These are phyloP conservation scores for Ancistrus triradiatus DNA, from an alignment of 2,113 vertebrate species.

Conservation along the genomic window DNA sequence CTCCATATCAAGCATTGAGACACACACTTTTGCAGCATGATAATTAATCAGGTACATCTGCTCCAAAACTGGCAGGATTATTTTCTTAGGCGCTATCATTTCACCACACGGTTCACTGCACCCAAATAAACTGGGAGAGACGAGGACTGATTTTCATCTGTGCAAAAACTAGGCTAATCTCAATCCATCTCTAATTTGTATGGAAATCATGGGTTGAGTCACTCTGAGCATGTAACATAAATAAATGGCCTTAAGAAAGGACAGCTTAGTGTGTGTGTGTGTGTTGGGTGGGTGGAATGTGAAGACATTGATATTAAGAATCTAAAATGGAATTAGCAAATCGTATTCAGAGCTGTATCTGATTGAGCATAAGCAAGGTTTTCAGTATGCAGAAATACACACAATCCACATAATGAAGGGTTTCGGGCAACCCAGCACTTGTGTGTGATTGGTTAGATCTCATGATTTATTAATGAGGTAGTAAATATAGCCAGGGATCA, in stretches of 20 bases:
- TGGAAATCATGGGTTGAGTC: slow-evolving; percentile 41
- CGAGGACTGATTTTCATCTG: slow-evolving; percentile 41
- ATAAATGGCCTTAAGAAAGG: slow-evolving; percentile 5
- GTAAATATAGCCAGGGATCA: slow-evolving; percentile 57
- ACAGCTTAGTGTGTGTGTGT: not conserved
- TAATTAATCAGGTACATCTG: slow-evolving; percentile 45
- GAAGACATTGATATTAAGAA: slow-evolving; percentile 15
- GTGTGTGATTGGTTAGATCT: slow-evolving; percentile 60
- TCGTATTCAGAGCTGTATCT: slow-evolving; percentile 31
- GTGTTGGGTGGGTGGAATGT: not conserved
- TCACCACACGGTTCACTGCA: slow-evolving; percentile 21
- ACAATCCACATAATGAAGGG: slow-evolving; percentile 42
- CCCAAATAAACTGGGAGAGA: not conserved
- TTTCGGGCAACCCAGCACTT: slow-evolving; percentile 51
- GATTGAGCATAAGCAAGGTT: slow-evolving; percentile 34
- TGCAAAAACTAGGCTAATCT: slow-evolving; percentile 37
- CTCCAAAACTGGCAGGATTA: slow-evolving; percentile 25
- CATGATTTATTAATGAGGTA: slow-evolving; percentile 67
- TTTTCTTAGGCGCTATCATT: slow-evolving; percentile 9
- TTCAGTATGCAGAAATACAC: slow-evolving; percentile 27
- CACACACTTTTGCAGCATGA: slow-evolving; percentile 22
- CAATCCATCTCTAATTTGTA: slow-evolving; percentile 42
- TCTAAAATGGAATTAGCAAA: slow-evolving; percentile 38
- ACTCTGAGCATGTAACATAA: slow-evolving; percentile 9
- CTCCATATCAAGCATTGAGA: slow-evolving; percentile 46